A percentile compares a stretch with the other conserved stretches of the same genome.
These are phyloP conservation scores for Pachyseris speciosa DNA, from an alignment of 64 coral and sea anemone genomes.

Conservation along the genomic window DNA sequence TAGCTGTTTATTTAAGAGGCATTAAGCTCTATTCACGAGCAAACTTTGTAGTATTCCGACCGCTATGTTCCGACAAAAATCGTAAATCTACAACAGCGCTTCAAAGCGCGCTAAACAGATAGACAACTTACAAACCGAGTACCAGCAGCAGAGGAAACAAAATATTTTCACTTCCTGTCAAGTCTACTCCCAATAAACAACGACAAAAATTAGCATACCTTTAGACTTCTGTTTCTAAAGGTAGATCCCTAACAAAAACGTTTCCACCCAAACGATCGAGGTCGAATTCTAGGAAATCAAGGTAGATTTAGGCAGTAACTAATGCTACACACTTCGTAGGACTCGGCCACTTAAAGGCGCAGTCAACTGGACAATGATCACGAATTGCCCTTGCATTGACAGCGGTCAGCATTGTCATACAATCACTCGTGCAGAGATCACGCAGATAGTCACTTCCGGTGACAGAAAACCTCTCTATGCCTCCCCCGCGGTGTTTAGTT, in stretches of 20 bases:
- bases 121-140: background rate
- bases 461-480: constrained; percentile 34
- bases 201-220: constrained; percentile 15
- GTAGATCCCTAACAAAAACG: background rate
- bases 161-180: constrained; percentile 42
- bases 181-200: constrained; percentile 5
- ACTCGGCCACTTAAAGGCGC: constrained; percentile 30
- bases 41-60: background rate
- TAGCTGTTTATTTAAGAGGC: constrained; percentile 4
- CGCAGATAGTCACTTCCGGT: constrained; percentile 5
- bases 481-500: constrained; percentile 25
- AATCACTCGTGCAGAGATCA: constrained; percentile 16
- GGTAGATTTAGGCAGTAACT: background rate
- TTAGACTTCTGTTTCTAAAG: constrained; percentile 8
- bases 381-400: constrained; percentile 25
- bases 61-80: background rate
- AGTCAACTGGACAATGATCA: constrained; percentile 43
- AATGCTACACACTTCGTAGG: constrained; percentile 12
- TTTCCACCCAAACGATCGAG: background rate
- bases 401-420: background rate
- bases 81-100: background rate
- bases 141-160: background rate
- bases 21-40: background rate
- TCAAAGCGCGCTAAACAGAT: background rate
- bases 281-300: constrained; percentile 25